These are phyloP conservation scores for Cryptomyrus ogoouensis DNA, from an alignment of 2,113 vertebrate species.

Conservation along the genomic window DNA sequence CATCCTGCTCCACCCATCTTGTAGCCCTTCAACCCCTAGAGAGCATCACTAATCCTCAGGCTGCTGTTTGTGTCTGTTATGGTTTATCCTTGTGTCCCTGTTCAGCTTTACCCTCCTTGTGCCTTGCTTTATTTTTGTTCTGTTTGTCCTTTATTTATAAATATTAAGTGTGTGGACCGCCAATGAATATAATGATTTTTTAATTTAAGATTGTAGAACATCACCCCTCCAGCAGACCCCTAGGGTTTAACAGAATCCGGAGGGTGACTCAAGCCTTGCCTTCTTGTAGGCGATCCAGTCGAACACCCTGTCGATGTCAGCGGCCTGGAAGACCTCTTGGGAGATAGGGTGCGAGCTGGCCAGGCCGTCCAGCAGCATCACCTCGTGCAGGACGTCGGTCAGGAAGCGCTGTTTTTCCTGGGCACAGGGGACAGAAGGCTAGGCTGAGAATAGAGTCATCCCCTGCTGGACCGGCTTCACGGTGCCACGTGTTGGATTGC, in stretches of 20 bases:
- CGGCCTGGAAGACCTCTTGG: conserved; percentile 84
- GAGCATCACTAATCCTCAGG: too few species aligned
- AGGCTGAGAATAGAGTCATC: background rate
- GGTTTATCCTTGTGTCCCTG: too few species aligned
- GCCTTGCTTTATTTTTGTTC: too few species aligned
- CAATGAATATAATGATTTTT: background rate
- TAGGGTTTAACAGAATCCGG: background rate
- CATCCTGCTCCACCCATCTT: too few species aligned
- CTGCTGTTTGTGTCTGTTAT: too few species aligned
- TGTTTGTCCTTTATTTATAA: background rate
- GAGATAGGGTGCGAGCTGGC: conserved; percentile 91
- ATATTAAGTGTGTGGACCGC: background rate
- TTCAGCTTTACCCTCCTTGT: too few species aligned
- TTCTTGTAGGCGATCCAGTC: conserved; percentile 99
- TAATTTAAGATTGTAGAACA: background rate
- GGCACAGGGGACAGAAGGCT: background rate
- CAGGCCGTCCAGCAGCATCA: conserved; percentile 90
- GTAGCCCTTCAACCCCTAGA: too few species aligned
- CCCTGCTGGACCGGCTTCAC: background rate
- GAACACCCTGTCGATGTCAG: conserved; percentile 89
- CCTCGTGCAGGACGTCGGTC: conserved; percentile 92
- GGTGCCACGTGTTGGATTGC: background rate
- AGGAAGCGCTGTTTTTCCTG: conserved; percentile 97
- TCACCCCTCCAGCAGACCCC: background rate
- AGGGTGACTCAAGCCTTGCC: conserved; percentile 48